These are phyloP conservation scores for Halocynthia roretzi DNA, from an alignment of 23 tunicate genomes.

Conservation along the genomic window DNA sequence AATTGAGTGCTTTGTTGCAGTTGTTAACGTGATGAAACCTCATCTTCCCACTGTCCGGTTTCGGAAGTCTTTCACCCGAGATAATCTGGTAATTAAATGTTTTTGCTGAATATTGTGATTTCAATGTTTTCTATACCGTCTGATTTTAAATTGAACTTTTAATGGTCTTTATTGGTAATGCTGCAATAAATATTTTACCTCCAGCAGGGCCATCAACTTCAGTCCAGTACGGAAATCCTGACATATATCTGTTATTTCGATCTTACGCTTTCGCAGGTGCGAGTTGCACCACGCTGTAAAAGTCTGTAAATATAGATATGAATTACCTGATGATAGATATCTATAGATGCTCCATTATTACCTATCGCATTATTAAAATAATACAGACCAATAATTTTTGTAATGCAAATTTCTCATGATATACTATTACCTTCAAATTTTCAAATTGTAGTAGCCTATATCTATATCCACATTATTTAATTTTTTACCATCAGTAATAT, in stretches of 20 bases:
- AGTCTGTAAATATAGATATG: conserved; percentile 48
- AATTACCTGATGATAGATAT: background rate
- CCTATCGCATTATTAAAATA: too few relatives aligned
- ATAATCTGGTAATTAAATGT: conserved; percentile 54
- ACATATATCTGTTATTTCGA: conserved; percentile 66
- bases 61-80: conserved; percentile 87
- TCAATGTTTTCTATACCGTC: background rate
- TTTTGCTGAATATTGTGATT: background rate
- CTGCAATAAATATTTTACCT: conserved; percentile 43
- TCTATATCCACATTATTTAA: too few relatives aligned
- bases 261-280: conserved; percentile 90
- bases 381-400: too few relatives aligned
- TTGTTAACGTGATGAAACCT: conserved; percentile 97
- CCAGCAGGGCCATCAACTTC: conserved; percentile 93
- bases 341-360: too few relatives aligned
- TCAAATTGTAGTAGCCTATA: too few relatives aligned
- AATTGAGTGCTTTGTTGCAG: conserved; percentile 90
- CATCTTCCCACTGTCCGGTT: conserved; percentile 99
- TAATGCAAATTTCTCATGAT: too few relatives aligned
- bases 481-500: too few relatives aligned
- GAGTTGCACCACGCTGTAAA: conserved; percentile 99
- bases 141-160: background rate
- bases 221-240: conserved; percentile 92
- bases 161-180: background rate
- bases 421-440: too few relatives aligned